phyloP scores from a whole-genome alignment of 2,797 vertebrate genomes.

The Amblyraja radiata region DNA sequence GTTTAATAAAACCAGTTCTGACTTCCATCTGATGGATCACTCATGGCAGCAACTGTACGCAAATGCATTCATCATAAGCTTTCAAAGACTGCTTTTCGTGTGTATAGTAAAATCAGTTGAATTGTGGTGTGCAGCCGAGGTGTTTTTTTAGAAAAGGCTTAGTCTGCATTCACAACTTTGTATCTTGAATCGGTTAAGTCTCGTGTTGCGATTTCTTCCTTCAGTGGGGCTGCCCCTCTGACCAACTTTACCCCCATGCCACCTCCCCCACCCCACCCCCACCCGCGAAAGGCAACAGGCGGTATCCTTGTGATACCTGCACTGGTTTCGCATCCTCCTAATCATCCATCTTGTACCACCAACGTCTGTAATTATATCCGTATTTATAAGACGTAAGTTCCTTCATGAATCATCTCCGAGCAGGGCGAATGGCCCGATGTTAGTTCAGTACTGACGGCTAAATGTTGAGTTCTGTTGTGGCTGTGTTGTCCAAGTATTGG shows the following conservation, averaged over 20 bases:
- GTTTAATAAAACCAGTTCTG: constrained; percentile 5
- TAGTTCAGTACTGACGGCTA: background rate
- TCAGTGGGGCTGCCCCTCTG: background rate
- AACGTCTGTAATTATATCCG: constrained; percentile 37
- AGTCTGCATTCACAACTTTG: background rate
- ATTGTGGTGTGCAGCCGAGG: background rate
- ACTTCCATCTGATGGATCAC: constrained; percentile 6
- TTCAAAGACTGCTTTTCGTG: background rate
- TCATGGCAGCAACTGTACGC: background rate
- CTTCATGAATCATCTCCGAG: constrained; percentile 15
- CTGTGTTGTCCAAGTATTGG: background rate
- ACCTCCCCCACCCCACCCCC: background rate
- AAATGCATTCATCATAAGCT: background rate
- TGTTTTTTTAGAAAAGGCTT: background rate
- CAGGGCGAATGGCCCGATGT: background rate
- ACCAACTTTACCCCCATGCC: background rate
- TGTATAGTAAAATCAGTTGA: background rate
- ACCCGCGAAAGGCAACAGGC: background rate
- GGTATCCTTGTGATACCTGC: constrained; percentile 7
- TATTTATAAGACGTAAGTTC: constrained; percentile 24
- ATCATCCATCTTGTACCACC: constrained; percentile 37
- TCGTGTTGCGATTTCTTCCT: background rate
- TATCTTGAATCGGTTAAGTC: background rate
- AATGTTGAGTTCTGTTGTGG: background rate
- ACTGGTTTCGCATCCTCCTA: constrained; percentile 16